Conservation (phyloP, 2,797 vertebrate genomes). For the Spinibarbus caldwelli region DNA sequence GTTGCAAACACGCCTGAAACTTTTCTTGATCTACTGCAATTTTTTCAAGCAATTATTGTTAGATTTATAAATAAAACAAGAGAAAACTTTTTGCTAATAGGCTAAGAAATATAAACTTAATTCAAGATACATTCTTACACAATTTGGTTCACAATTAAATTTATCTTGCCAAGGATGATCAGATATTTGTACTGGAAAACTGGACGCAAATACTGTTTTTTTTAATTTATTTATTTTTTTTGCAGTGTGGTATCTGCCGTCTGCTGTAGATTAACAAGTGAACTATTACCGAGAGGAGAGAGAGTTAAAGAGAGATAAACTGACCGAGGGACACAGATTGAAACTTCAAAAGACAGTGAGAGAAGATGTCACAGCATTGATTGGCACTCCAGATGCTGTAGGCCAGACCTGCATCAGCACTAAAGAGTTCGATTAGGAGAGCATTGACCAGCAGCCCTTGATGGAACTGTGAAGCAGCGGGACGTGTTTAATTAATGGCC, state of each 20-base stretch:
- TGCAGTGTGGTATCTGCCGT: neutral
- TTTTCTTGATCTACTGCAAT: neutral
- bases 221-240: neutral
- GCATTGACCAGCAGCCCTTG: conserved; percentile 65
- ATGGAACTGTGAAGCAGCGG: conserved; percentile 29
- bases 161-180: neutral
- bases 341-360: conserved; percentile 48
- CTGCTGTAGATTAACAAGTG: conserved; percentile 18
- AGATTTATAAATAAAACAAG: too few species aligned
- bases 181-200: neutral
- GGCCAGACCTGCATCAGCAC: conserved; percentile 65
- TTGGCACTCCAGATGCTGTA: conserved; percentile 61
- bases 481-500: conserved; percentile 72
- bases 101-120: neutral
- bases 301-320: neutral
- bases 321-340: conserved; percentile 49
- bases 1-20: neutral
- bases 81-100: neutral
- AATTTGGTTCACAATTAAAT: neutral
- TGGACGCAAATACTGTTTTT: neutral
- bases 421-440: conserved; percentile 63
- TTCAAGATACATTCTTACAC: neutral
- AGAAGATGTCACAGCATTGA: conserved; percentile 69
- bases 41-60: neutral
- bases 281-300: neutral